Evolutionary conservation across 2,888 invertebrate genomes (phyloP).

Genomic region (Megamerina dolium): DNA sequence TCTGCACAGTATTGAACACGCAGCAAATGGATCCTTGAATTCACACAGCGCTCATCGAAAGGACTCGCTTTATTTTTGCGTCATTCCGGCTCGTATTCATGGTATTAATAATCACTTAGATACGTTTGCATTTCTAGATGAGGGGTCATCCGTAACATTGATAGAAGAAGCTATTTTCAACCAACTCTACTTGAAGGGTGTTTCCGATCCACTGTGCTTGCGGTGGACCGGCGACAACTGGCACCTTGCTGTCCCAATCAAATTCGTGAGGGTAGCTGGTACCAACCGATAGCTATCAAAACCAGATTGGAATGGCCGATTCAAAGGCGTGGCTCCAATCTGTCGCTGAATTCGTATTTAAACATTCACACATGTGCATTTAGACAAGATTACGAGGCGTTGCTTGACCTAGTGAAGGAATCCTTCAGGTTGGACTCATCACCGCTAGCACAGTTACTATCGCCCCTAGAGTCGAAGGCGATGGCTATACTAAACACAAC

Average conservation of each 20-base stretch:
- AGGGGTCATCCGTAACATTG: slow-evolving; percentile 10
- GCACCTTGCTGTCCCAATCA: too few relatives aligned
- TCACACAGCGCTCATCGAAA: too few relatives aligned
- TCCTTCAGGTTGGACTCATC: too few relatives aligned
- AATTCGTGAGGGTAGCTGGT: slow-evolving; percentile 8
- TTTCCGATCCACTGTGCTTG: too few relatives aligned
- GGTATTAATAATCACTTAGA: too few relatives aligned
- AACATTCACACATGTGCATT: slow-evolving; percentile 13
- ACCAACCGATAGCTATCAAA: slow-evolving; percentile 13
- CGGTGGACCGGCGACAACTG: too few relatives aligned
- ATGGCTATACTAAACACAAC: background rate
- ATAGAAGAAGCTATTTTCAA: slow-evolving; percentile 12
- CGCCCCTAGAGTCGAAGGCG: slow-evolving; percentile 1
- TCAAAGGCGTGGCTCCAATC: background rate
- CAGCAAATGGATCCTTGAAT: slow-evolving; percentile 2
- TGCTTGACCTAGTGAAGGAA: too few relatives aligned
- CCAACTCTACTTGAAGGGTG: too few relatives aligned
- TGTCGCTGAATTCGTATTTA: background rate
- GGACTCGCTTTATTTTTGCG: too few relatives aligned
- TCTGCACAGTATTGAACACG: background rate
- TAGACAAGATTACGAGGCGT: slow-evolving; percentile 2
- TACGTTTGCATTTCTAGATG: slow-evolving; percentile 10
- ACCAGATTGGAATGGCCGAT: slow-evolving; percentile 11
- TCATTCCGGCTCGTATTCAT: too few relatives aligned
- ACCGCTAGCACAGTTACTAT: background rate